Conservation (phyloP, 2,797 vertebrate genomes). For the Gallinago stenura region DNA sequence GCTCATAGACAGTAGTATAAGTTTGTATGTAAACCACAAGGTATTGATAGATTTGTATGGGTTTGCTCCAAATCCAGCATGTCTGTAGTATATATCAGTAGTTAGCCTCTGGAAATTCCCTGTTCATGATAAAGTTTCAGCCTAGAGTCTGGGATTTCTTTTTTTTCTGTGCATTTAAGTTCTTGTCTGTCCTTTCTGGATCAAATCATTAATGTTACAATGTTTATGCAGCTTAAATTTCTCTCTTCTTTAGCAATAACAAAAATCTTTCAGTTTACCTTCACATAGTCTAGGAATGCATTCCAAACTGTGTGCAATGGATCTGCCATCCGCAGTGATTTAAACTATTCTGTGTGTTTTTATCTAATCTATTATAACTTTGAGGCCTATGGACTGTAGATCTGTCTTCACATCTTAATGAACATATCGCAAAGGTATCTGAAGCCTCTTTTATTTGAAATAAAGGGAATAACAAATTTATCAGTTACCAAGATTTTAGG, state of each 20-base stretch:
- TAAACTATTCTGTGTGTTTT: neutral
- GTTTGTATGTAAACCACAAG: neutral
- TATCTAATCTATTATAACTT: neutral
- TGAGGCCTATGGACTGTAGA: neutral
- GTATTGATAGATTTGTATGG: neutral
- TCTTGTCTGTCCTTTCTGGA: neutral
- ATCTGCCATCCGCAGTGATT: neutral
- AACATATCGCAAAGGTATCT: neutral
- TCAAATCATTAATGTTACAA: neutral
- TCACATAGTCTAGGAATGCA: neutral
- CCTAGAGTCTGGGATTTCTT: neutral
- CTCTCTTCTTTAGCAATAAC: neutral
- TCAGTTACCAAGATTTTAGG: neutral
- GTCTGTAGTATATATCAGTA: neutral
- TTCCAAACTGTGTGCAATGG: neutral
- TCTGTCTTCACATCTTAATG: neutral
- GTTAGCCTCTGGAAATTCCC: neutral
- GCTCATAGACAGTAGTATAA: neutral
- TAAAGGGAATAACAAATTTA: neutral
- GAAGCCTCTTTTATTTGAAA: neutral
- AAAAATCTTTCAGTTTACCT: neutral
- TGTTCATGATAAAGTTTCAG: neutral
- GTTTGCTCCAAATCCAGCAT: neutral
- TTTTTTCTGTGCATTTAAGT: neutral
- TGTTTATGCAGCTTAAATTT: constrained; percentile 10